Base-by-base conservation (phyloP, 1,140 invertebrate species). In the Chironomus tepperi region DNA sequence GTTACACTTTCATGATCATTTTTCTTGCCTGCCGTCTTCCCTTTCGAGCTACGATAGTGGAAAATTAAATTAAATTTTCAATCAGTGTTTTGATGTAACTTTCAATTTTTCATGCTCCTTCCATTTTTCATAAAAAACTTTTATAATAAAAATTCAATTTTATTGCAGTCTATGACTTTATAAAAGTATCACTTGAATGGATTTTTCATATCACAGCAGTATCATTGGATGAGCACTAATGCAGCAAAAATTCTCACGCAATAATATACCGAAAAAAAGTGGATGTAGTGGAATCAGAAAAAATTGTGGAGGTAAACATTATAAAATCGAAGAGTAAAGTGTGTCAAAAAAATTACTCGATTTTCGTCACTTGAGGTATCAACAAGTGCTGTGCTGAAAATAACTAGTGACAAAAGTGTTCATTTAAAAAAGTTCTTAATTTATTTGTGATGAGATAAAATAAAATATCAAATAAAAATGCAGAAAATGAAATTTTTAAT, bases 331-430 rank as follows among this genome's bases (percentile, higher is more conserved):
- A n/a, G 16, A 19, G 65, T 57, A 5, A 70, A 18, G 18, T 18
- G n/a, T 21, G 65, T 16, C 16, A 70, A 16, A 70, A 70, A 70
- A 70, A 70, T 16, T 70, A 70, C 65, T 70, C 18, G 19, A 21
- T 18, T 70, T 18, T 21, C 16, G 16, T 18, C 18, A 70, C 15
- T 70, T 9, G 19, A 70, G 18, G 7, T 3, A 21, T 16, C 65
- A 70, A 70, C 65, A 70, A 18, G 65, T 70, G 65, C 65, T 70
- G 12, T 57, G 47, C 47, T 12, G 3, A 34, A 34, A 57, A 57
- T 57, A 57, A 57, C 12, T 5, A 57, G 12, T 57, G 12, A 12
- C 24, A 57, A 57, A n/a, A 57, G 47, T 57, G 47, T 12, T 34
- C 7, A 57, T n/a, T 57, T 15, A 12, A 57, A 57, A 3, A 15